phyloP scores from a whole-genome alignment of 64 coral and sea anemone species.

The Actinia tenebrosa region DNA sequence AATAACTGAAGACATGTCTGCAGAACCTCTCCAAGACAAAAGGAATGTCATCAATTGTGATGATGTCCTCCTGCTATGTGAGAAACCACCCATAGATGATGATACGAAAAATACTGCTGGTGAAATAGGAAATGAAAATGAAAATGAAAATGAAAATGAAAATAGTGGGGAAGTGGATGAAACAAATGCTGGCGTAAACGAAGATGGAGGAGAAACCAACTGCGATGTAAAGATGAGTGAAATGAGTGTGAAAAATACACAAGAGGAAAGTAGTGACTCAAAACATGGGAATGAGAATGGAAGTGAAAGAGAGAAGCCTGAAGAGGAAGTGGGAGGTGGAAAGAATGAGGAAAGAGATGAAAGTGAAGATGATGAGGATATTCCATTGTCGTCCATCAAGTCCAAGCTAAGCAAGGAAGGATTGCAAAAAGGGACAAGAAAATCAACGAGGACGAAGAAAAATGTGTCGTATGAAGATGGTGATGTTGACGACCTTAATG shows the following conservation, averaged over 20 bases:
- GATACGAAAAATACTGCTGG: background rate
- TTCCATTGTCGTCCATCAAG: background rate
- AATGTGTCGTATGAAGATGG: background rate
- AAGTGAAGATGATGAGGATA: constrained; percentile 22
- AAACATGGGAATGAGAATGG: background rate
- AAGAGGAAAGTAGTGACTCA: background rate
- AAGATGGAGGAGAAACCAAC: background rate
- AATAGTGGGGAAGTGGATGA: background rate
- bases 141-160: background rate
- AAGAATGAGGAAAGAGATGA: background rate
- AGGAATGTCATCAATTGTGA: background rate
- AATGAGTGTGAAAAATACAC: background rate
- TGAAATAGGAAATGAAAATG: background rate
- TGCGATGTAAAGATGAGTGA: background rate
- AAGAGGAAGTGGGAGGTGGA: background rate
- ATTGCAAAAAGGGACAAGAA: background rate
- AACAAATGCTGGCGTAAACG: background rate
- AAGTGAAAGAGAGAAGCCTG: background rate
- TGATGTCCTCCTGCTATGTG: background rate
- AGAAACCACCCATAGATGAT: background rate
- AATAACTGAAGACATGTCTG: background rate
- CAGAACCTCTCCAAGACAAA: background rate
- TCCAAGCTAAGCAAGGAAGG: background rate
- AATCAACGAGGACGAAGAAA: background rate
- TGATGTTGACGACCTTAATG: background rate